Percentiles rank a stretch among this genome's conserved stretches.
These are phyloP conservation scores for Micronycteris hirsuta DNA, from an alignment of 2,113 vertebrate species.

Conservation along the genomic window DNA sequence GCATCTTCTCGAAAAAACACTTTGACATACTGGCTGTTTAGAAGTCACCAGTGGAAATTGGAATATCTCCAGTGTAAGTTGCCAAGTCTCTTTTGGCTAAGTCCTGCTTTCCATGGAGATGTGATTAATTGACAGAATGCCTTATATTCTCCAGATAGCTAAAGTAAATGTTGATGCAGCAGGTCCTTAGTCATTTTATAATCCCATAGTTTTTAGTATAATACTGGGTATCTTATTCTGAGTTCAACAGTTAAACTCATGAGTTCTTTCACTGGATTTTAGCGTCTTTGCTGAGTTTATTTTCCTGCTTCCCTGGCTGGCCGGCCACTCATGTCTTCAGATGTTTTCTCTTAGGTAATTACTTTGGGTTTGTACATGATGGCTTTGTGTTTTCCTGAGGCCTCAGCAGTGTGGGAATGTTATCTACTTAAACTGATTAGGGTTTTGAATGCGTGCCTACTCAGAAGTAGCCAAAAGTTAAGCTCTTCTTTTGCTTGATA, in stretches of 20 bases:
- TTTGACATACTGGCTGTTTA: constrained; percentile 27
- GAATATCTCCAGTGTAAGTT: constrained; percentile 25
- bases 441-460: constrained; percentile 36
- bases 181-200: constrained; percentile 20
- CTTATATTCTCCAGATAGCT: constrained; percentile 23
- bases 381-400: constrained; percentile 43
- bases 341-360: constrained; percentile 60
- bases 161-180: constrained; percentile 22
- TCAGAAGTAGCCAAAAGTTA: constrained; percentile 34
- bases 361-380: constrained; percentile 38
- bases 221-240: neutral
- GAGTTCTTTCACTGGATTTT: constrained; percentile 8
- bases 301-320: constrained; percentile 11
- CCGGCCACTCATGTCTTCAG: constrained; percentile 23
- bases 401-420: neutral
- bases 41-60: neutral
- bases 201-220: constrained; percentile 1
- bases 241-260: constrained; percentile 19
- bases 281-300: neutral
- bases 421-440: constrained; percentile 59
- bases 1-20: constrained; percentile 21
- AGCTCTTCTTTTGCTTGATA: constrained; percentile 51
- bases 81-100: constrained; percentile 57
- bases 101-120: constrained; percentile 46
- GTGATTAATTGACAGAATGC: constrained; percentile 21